Base-by-base conservation (phyloP, 2,797 vertebrate genomes). In the Enteromius treurensis region DNA sequence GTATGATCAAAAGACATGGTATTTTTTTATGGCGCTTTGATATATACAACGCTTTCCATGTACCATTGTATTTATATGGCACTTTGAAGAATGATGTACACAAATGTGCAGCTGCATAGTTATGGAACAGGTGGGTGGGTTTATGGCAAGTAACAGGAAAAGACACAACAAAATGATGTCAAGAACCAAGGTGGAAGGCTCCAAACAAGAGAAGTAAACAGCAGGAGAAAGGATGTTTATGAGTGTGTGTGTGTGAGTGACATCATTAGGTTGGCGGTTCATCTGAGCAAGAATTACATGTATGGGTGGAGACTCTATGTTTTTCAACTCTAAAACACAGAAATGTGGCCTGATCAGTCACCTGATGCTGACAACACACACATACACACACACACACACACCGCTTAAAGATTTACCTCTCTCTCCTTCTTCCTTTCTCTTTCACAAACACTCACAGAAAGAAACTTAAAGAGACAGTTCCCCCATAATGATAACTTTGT, bases 271-370 rank as follows among this genome's bases (percentile, higher is more conserved):
- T 78, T 82, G 37, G 45, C 71, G 81, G 81, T 69, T 79, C 17
- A 23, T 79, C 81, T 69, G 83, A 69, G 75, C 23, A 80, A 37
- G 78, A 71, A 58, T 15, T 58, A 34, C 60, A 51, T 68, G 65
- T 55, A 51, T 42, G 37, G 58, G 82, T 40, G 34, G 80, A 86
- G 83, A 23, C 62, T 62, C 5, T 23, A 29, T 62, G 58, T 65
- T 71, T 67, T 32, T 80, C 65, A 71, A 29, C 29, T 69, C 23
- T 62, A 68, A 73, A 34, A 83, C 55, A 81, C 6, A 73, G 49
- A 80, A 82, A 89, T 84, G 89, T 90, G 89, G 90, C 77, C 90
- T 90, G 91, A 92, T 92, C 85, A 90, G 92, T 93, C 92, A 92
- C 92, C 90, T 92, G 91, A 91, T 19, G 17, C 89, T 92, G 90